Evolutionary conservation across 2,113 vertebrate genomes (phyloP).

Genomic region (Spheniscus mendiculus): DNA sequence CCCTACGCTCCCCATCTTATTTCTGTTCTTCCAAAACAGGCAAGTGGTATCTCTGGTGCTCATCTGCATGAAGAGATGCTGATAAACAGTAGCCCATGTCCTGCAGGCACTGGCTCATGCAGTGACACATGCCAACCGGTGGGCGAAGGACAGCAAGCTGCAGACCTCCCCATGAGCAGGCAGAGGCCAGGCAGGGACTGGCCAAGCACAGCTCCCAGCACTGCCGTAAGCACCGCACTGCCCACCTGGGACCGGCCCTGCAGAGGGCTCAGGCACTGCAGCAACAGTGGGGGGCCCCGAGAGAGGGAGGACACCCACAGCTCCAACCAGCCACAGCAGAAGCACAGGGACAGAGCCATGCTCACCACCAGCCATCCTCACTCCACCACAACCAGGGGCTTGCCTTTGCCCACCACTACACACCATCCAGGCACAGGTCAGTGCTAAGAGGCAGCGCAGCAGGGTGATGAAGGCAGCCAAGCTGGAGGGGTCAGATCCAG

Average conservation of each 20-base stretch:
- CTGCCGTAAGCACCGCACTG: neutral
- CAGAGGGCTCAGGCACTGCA: neutral
- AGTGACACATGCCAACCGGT: neutral
- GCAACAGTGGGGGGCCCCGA: rapidly evolving
- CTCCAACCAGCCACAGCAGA: neutral
- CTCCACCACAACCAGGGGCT: neutral
- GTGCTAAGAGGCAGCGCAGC: too few relatives aligned
- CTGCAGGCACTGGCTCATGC: neutral
- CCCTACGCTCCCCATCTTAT: neutral
- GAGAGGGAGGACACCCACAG: neutral
- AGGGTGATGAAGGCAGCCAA: neutral
- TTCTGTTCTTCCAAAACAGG: neutral
- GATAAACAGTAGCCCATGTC: neutral
- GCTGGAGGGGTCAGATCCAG: neutral
- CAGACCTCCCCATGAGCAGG: rapidly evolving
- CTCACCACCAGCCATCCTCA: neutral
- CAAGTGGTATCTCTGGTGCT: neutral
- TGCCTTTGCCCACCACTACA: neutral
- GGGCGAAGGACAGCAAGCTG: neutral
- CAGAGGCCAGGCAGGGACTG: neutral
- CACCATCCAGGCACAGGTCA: neutral
- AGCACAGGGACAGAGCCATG: neutral
- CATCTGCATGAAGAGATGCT: neutral
- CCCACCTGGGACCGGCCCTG: neutral
- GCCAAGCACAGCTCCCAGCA: neutral